Evolutionary conservation across 1,140 invertebrate genomes (phyloP).

Genomic region (Myzus persicae): DNA sequence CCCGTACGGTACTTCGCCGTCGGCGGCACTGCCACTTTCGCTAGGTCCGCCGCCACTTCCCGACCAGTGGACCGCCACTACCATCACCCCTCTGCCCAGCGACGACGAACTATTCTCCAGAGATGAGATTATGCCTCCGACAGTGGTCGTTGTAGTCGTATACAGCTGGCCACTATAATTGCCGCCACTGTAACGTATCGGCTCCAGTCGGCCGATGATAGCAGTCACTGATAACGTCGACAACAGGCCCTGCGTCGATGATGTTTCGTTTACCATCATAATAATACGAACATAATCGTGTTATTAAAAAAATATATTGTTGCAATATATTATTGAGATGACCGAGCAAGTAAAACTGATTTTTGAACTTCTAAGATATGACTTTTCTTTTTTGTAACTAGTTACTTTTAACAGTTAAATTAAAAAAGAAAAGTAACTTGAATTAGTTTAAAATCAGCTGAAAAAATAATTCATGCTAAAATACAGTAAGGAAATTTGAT

Average conservation of each 20-base stretch:
- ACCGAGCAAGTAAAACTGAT: background rate
- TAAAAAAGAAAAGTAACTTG: background rate
- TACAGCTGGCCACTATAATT: background rate
- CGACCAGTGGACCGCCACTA: background rate
- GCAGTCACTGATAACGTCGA: background rate
- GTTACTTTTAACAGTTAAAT: background rate
- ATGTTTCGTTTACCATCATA: background rate
- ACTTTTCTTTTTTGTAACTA: background rate
- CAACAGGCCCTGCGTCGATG: background rate
- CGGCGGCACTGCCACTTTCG: background rate
- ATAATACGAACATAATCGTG: background rate
- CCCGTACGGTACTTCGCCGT: background rate
- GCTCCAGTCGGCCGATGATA: background rate
- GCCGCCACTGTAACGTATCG: background rate
- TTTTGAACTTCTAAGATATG: background rate
- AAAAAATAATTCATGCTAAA: background rate
- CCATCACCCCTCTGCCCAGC: background rate
- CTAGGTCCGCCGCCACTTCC: background rate
- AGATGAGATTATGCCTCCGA: background rate
- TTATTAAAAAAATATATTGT: background rate
- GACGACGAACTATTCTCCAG: background rate
- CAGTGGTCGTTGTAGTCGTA: too few relatives aligned
- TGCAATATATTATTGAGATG: too few relatives aligned
- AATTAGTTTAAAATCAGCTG: background rate
- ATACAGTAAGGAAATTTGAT: background rate